Evolutionary conservation across 30 jellyfish, hydroid and myxozoan species (phyloP), one percentile per base, ranked within the genome.

Genomic region (Nemopilema nomurai): DNA sequence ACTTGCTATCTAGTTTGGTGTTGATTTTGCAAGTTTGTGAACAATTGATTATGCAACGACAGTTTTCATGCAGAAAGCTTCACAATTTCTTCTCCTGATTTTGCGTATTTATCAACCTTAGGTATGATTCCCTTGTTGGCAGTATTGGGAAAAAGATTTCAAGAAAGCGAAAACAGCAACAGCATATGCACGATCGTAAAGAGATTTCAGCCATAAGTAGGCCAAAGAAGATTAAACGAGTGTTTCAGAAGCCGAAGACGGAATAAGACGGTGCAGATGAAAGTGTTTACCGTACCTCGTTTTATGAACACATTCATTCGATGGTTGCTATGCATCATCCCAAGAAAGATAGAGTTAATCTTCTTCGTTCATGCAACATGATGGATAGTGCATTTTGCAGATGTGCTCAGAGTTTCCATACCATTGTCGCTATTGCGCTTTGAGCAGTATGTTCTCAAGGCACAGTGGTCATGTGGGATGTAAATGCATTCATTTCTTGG

Each of bases 131-230:
- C 7, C 76, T 90, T 30, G 89, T 76, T 18, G 92, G 76, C 16
- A 81, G 94, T 3, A 84, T 90, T 52, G 88, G 87, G 26, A 90
- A 90, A 84, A 90, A 90, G 41, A 82, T 82, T 71, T 52, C 89
- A 9, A 82, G 85, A 51, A 90, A 90, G 62, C 29, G 93, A 67
- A 74, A 76, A 32, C 57, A 41, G 9, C 57, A 41, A 41, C 57
- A 41, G 13, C 57, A 41, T 41, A 13, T 3, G 13, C 57, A 41
- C 13, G 6, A 13, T 41, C 57, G 57, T 41, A 13, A 41, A 41
- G 13, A 6, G 57, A 41, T 41, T 41, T 41, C 57, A 41, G 13
- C 57, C 57, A 41, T 13, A 6, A 41, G 57, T 41, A 41, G 13
- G 57, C 57, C 57, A 3, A 41, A 41, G 57, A 41, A 41, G 13